Evolutionary conservation across 2,797 vertebrate genomes (phyloP), one percentile per base, ranked within the genome.

Genomic region (Pagetopsis macropterus): DNA sequence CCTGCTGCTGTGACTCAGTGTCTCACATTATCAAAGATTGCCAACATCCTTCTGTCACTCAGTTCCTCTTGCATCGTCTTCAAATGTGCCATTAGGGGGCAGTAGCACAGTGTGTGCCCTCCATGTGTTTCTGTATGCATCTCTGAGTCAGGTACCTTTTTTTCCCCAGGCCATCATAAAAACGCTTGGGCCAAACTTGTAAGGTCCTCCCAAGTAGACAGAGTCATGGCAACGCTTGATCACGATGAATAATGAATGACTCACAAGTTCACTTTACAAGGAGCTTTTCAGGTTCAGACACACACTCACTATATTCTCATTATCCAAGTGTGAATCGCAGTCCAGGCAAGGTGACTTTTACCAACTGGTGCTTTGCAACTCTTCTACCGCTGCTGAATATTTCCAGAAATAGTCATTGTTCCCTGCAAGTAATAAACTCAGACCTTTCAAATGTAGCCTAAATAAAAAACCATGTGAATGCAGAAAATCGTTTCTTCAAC

Each of bases 61-160:
- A 15, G 0, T 43, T 6, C 8, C 33, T 19, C 5, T 54, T 62
- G 65, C 57, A 79, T 93, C 95, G 91, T 95, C 93, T 62, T 95
- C 95, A 87, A 95, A 64, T 67, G 94, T 66, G 92, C 95, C 95
- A 96, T 95, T 68, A 96, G 94, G 76, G 95, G 94, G 86, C 94
- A 92, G 88, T 93, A 95, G 72, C 93, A 94, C 65, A 93, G 77
- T 92, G 95, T 93, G 95, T 96, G 83, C 95, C 44, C 33, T 94
- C 87, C 45, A 95, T 95, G 62, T 95, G 94, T 58, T 94, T 94
- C 89, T 37, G 33, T 37, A 96, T 74, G 95, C 83, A 95, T 75
- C n/a, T 43, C 84, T 94, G 52, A 95, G 92, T 64, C 93, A 89
- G 37, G 94, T 79, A 95, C 95, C 46, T 17, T 65, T 94, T 85